Conservation (phyloP, 2,797 vertebrate genomes). For the Diplodus puntazzo region DNA sequence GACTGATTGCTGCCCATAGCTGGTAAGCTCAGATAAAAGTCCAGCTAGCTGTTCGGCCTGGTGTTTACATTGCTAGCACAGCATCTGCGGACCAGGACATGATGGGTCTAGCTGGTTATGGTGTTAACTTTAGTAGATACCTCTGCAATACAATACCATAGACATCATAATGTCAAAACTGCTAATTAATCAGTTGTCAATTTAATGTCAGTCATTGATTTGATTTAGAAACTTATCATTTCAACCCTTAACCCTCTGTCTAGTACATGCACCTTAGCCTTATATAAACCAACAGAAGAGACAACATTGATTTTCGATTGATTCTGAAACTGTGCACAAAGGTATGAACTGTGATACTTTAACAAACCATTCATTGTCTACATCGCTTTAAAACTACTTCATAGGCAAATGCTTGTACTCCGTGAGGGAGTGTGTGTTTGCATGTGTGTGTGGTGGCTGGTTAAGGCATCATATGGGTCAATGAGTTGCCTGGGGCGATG, state of each 20-base stretch:
- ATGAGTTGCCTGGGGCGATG: conserved; percentile 57
- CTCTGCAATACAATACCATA: too few species aligned
- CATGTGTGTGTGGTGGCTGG: conserved; percentile 41
- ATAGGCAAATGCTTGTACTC: conserved; percentile 16
- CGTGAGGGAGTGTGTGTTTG: conserved; percentile 25
- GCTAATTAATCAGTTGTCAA: too few species aligned
- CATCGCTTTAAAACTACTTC: conserved; percentile 34
- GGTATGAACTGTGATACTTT: conserved; percentile 21
- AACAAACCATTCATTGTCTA: conserved; percentile 46
- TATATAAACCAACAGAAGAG: too few species aligned
- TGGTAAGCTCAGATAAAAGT: too few species aligned
- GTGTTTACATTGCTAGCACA: too few species aligned
- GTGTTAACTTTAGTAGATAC: too few species aligned
- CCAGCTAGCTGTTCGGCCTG: too few species aligned
- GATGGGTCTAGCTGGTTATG: too few species aligned
- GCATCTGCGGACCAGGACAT: too few species aligned
- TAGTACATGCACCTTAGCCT: too few species aligned
- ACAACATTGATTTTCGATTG: not conserved
- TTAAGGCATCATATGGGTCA: conserved; percentile 73
- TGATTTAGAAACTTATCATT: not conserved
- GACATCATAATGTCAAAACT: too few species aligned
- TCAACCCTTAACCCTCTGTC: not conserved
- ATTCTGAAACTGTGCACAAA: not conserved
- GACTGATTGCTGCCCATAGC: too few species aligned
- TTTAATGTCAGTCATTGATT: not conserved